Base-by-base conservation (phyloP, 2,797 vertebrate genomes). In the Hemitrygon akajei region DNA sequence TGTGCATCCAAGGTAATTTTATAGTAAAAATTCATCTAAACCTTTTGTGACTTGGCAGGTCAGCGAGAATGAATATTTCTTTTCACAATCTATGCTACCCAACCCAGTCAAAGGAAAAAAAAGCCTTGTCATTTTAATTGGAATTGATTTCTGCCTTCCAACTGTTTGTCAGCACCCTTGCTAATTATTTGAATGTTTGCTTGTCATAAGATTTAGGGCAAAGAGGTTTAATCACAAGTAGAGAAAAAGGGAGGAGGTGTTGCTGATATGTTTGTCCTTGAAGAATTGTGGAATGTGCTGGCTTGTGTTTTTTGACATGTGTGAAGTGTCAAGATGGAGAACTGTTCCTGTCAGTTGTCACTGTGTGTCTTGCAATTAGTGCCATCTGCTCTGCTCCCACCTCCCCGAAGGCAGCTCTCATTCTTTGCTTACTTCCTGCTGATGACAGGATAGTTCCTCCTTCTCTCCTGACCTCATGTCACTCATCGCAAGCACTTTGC, bases 401-500 rank as follows among this genome's bases (percentile, higher is more conserved):
- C 95, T 96, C 96, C 96, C 95, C 95, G 94, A 95, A 95, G 96
- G 95, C 94, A 95, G 94, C 66, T 93, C 95, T 96, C 96, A 94
- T 96, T 96, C 96, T 96, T 96, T 96, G 96, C 94, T 95, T 94
- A 96, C 95, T 97, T 97, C 97, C 97, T 97, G 96, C 96, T 96
- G 96, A 95, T 97, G 97, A 97, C 97, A 97, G 96, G 95, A 95
- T 94, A 96, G 96, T 96, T 97, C 97, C 96, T 97, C 96, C 96
- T 95, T 87, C 94, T 77, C 40, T 80, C 40, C 89, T 92, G 87
- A 91, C 73, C 87, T 76, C 60, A 58, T 95, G 95, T 96, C 95
- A 96, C 96, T 95, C 96, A 95, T 94, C 95, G 96, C 96, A 94
- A 94, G 94, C 95, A 96, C 95, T 40, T 94, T 94, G 37, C 94